A percentile compares a stretch with the other conserved stretches of the same genome.
phyloP scores from a whole-genome alignment of 2,797 vertebrate species.

The Amphiprion clarkii region DNA sequence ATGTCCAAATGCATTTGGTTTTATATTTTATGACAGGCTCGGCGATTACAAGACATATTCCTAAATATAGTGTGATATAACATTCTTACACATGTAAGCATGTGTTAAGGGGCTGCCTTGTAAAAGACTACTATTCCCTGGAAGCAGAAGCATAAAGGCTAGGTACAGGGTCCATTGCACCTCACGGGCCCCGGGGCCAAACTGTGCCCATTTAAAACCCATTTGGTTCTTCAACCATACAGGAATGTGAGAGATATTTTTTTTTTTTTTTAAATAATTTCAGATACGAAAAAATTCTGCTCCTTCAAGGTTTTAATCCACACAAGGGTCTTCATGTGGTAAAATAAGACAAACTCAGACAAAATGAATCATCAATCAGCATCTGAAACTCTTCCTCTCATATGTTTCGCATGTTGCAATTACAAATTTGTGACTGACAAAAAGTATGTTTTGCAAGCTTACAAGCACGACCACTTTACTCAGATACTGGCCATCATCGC shows the following conservation, averaged over 20 bases:
- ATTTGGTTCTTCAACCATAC: neutral
- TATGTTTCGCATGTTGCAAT: neutral
- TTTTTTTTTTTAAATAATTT: too few relatives aligned
- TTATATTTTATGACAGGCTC: neutral
- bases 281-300: neutral
- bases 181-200: neutral
- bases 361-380: neutral
- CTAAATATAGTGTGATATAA: neutral
- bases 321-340: neutral
- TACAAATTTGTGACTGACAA: neutral
- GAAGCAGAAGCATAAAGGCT: neutral
- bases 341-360: neutral
- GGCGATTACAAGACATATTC: neutral
- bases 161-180: neutral
- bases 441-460: neutral
- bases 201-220: conserved; percentile 6
- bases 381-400: neutral
- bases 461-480: neutral
- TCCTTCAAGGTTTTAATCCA: neutral
- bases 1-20: neutral
- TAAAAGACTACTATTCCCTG: neutral
- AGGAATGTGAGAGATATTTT: neutral
- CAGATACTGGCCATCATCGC: neutral
- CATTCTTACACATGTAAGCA: neutral
- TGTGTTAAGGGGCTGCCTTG: neutral